Evolutionary conservation across 2,888 invertebrate genomes (phyloP), one percentile per base, ranked within the genome.

Genomic region (Neoitamus cyanurus): DNA sequence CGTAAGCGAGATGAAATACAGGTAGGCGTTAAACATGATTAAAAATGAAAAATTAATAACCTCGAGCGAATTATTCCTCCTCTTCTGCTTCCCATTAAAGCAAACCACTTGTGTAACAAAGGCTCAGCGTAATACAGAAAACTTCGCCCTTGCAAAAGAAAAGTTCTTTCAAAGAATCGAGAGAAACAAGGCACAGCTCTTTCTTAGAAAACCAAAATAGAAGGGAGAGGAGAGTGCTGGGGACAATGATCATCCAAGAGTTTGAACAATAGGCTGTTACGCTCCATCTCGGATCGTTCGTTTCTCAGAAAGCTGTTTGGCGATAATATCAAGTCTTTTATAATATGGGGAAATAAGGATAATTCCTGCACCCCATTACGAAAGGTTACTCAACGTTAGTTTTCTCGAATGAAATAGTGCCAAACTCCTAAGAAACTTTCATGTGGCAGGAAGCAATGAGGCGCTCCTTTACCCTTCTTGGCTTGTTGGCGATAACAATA

Each of bases 1-100:
- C 58, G 3, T 58, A 58, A 58, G 25, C 58, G 58, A 15, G 58
- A 4, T 58, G 5, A 9, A 25, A 25, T 58, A 20, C 58, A 25
- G 25, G 58, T 42, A 58, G 9, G 58, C 58, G 58, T 58, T 58
- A 58, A 58, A 58, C 25, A 25, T 58, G 58, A 58, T 58, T 58
- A 58, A 58, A 58, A 58, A 58, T 58, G 58, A 58, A 58, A 58
- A 58, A 58, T 58, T 58, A 58, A 58, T 58, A 58, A 25, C 58
- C 58, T 20, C 9, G 58, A 25, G 58, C 25, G 58, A 58, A 58
- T 58, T 58, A 20, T 11, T 58, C 20, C 58, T 58, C 58, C 9
- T 25, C 20, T 25, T 58, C 25, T 58, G 0, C 25, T 58, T 25
- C 25, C 48, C 25, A 25, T 58, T 58, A 58, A 6, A 58, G 3